Evolutionary conservation across 2,113 vertebrate genomes (phyloP).

Genomic region (Aramus guarauna): DNA sequence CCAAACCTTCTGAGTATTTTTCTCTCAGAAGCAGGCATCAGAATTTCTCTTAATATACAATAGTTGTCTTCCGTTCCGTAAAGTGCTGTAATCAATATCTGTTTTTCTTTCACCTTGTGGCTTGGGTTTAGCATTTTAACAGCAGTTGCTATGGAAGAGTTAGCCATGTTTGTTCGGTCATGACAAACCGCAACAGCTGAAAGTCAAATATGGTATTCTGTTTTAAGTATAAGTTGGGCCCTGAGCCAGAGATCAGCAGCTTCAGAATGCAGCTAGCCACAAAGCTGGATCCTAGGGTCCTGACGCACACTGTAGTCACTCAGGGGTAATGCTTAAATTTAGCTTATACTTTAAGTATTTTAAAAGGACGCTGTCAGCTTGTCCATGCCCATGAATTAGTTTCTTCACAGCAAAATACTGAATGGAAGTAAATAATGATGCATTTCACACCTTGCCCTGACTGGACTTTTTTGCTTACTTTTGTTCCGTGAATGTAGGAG

Average conservation of each 20-base stretch:
- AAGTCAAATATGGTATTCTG: constrained; percentile 70
- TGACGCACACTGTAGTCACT: not conserved
- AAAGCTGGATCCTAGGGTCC: constrained; percentile 4
- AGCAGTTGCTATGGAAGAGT: constrained; percentile 70
- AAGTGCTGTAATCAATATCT: not conserved
- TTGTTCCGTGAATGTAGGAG: not conserved
- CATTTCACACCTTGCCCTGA: not conserved
- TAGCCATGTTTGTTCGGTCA: constrained; percentile 63
- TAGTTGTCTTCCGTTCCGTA: not conserved
- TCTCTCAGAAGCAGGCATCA: not conserved
- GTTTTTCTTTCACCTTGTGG: not conserved
- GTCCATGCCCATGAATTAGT: not conserved
- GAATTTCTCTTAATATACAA: not conserved
- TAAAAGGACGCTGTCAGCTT: not conserved
- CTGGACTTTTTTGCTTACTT: not conserved
- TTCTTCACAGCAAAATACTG: not conserved
- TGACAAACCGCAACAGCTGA: constrained; percentile 73
- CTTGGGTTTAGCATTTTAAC: constrained; percentile 14
- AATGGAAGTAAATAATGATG: not conserved
- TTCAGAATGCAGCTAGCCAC: constrained; percentile 32
- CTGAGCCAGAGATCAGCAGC: constrained; percentile 63
- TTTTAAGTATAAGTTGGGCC: constrained; percentile 52
- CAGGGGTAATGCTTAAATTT: constrained; percentile 1
- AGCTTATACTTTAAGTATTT: not conserved
- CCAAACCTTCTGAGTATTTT: not conserved